Conservation (phyloP, 2,888 invertebrate species). For the Rhagium mordax region DNA sequence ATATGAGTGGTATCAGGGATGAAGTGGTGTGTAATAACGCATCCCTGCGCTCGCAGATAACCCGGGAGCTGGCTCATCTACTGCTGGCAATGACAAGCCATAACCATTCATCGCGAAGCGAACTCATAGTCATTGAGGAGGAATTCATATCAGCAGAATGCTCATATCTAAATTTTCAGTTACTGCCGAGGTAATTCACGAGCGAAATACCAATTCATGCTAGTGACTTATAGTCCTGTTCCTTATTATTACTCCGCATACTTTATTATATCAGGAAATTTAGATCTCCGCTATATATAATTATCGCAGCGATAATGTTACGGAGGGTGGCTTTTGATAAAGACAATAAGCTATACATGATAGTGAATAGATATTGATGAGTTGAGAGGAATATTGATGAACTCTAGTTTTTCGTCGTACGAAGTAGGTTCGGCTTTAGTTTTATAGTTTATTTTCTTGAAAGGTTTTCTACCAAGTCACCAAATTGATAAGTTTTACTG, state of each 20-base stretch:
- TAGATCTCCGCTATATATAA: neutral
- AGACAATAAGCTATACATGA: too few species aligned
- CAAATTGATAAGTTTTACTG: too few species aligned
- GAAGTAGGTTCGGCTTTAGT: too few species aligned
- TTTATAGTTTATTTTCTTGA: too few species aligned
- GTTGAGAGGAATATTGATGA: too few species aligned
- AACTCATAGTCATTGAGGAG: slow-evolving; percentile 53
- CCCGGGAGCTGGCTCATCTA: slow-evolving; percentile 53
- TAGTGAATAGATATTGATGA: too few species aligned
- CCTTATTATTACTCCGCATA: neutral
- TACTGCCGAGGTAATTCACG: slow-evolving; percentile 43
- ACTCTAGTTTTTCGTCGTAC: too few species aligned
- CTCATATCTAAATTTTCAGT: slow-evolving; percentile 58
- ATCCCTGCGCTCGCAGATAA: slow-evolving; percentile 52
- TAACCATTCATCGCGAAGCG: slow-evolving; percentile 57
- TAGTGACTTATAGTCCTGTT: slow-evolving; percentile 13
- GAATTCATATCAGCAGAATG: slow-evolving; percentile 59
- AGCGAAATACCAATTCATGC: slow-evolving; percentile 32
- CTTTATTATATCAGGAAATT: neutral
- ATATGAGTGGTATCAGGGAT: slow-evolving; percentile 31
- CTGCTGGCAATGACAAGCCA: slow-evolving; percentile 58
- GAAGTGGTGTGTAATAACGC: slow-evolving; percentile 39
- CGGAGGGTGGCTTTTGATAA: neutral
- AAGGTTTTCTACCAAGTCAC: too few species aligned
- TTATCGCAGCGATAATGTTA: neutral